Evolutionary conservation across 2,113 vertebrate genomes (phyloP).

Genomic region (Formicarius rufipectus): DNA sequence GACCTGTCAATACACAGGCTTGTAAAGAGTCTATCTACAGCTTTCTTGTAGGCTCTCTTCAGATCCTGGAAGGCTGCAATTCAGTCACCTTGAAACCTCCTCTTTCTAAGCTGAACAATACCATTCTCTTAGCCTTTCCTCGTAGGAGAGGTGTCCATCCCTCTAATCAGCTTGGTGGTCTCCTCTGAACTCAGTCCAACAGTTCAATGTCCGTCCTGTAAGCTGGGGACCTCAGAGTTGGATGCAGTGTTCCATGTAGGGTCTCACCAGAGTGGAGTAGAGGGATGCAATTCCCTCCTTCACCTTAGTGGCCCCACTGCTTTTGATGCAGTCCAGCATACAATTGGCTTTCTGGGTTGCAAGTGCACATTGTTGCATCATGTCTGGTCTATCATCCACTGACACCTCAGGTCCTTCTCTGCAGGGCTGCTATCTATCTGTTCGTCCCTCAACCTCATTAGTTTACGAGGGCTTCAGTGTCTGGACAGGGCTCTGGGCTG

Average conservation of each 20-base stretch:
- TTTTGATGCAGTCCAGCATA: not conserved
- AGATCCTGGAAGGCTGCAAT: not conserved
- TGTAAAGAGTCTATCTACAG: not conserved
- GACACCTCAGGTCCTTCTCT: not conserved
- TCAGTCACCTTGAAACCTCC: not conserved
- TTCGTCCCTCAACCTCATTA: not conserved
- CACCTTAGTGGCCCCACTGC: fast-evolving
- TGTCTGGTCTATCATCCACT: not conserved
- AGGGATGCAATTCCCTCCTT: not conserved
- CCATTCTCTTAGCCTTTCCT: not conserved
- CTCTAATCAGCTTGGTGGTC: not conserved
- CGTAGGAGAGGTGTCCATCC: not conserved
- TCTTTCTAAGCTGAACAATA: not conserved
- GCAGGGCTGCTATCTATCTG: fast-evolving
- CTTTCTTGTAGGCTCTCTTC: not conserved
- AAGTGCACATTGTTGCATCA: not conserved
- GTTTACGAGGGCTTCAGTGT: fast-evolving
- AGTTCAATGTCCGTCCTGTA: not conserved
- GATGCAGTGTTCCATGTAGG: not conserved
- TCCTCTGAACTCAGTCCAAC: fast-evolving
- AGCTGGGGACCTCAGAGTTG: not conserved
- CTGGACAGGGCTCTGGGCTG: too few relatives aligned
- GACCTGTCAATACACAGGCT: not conserved
- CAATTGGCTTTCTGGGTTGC: not conserved
- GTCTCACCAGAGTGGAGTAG: not conserved